Evolutionary conservation across 2,888 invertebrate species (phyloP).

Genomic region (Leptopilina syphax): DNA sequence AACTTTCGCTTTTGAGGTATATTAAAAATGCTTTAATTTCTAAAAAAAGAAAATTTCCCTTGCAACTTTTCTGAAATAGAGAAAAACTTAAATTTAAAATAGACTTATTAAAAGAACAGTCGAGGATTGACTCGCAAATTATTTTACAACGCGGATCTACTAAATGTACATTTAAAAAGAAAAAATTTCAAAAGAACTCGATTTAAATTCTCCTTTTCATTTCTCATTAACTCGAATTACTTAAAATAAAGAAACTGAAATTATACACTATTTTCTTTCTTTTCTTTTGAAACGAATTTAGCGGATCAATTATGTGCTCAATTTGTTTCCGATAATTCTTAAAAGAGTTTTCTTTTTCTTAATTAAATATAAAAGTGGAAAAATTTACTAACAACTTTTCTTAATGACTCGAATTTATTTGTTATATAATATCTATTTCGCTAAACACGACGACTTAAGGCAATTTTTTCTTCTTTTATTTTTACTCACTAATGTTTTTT

Average conservation of each 20-base stretch:
- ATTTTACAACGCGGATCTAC: no score
- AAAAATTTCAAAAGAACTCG: not conserved
- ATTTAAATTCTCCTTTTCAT: not conserved
- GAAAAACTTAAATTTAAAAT: constrained; percentile 23
- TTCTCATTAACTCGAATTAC: not conserved
- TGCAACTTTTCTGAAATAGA: not conserved
- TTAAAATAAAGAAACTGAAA: not conserved
- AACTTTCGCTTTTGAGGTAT: not conserved
- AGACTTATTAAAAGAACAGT: constrained; percentile 5
- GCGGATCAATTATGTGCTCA: not conserved
- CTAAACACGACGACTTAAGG: constrained; percentile 29
- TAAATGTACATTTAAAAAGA: not conserved
- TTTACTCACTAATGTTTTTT: constrained; percentile 20
- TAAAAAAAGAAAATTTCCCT: not conserved
- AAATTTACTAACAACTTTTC: constrained; percentile 14
- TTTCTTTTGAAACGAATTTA: not conserved
- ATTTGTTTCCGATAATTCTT: not conserved
- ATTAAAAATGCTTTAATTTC: constrained; percentile 6
- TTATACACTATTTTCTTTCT: not conserved
- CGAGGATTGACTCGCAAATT: not conserved
- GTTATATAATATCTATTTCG: not conserved
- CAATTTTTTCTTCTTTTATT: constrained; percentile 16
- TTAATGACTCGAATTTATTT: not conserved
- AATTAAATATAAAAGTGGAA: constrained; percentile 31
- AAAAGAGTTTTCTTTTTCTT: not conserved